Evolutionary conservation across 2,888 invertebrate species (phyloP).

Genomic region (Nomada hirtipes): DNA sequence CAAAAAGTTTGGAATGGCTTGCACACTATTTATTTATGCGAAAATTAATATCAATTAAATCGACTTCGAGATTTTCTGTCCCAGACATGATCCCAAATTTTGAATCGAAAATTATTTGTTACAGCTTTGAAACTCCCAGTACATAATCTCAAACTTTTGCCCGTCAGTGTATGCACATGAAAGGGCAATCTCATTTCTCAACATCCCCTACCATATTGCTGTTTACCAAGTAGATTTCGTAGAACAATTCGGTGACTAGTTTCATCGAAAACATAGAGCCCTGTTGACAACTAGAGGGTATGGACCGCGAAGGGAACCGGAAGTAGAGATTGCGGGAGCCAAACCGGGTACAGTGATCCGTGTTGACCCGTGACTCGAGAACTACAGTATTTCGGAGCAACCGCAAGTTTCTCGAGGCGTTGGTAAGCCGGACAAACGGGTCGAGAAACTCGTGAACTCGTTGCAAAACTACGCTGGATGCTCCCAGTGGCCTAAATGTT

Average conservation of each 20-base stretch:
- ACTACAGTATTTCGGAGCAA: slow-evolving; percentile 42
- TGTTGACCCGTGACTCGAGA: slow-evolving; percentile 46
- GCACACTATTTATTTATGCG: no score
- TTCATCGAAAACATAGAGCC: background rate
- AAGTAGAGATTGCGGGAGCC: background rate
- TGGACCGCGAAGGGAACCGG: background rate
- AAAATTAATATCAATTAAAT: no score
- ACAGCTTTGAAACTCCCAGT: no score
- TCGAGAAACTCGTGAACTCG: slow-evolving; percentile 36
- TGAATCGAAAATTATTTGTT: no score
- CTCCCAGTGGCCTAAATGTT: slow-evolving; percentile 14
- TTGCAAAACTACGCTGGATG: slow-evolving; percentile 10
- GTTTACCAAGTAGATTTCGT: background rate
- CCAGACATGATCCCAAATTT: no score
- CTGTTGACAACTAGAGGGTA: slow-evolving; percentile 13
- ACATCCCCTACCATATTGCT: background rate
- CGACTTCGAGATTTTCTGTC: no score
- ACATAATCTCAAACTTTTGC: no score
- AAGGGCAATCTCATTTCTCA: background rate
- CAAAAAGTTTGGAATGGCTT: no score
- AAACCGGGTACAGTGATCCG: slow-evolving; percentile 12
- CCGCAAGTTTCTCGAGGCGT: slow-evolving; percentile 33
- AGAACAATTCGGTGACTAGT: background rate
- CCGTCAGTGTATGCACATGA: no score
- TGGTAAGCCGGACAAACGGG: slow-evolving; percentile 39